Conservation (phyloP, 2,797 vertebrate species). For the Myotis vivesi region DNA sequence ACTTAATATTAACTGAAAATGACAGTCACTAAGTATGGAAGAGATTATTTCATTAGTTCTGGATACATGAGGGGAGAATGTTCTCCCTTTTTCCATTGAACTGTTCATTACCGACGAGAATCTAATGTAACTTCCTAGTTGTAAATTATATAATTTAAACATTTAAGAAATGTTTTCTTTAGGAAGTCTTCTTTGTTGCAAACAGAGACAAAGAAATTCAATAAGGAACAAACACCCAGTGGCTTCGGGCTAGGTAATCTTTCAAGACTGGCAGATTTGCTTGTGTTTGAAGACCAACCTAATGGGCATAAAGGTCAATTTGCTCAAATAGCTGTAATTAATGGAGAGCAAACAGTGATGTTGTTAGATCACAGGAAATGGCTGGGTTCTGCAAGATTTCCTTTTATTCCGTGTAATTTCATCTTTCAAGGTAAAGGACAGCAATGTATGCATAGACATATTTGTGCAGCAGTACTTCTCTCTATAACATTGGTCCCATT, state of each 20-base stretch:
- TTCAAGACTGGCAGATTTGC: slow-evolving; percentile 43
- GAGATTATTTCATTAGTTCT: background rate
- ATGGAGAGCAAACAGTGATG: slow-evolving; percentile 35
- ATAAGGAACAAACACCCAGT: slow-evolving; percentile 47
- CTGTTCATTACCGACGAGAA: background rate
- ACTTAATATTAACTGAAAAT: background rate
- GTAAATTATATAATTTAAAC: slow-evolving; percentile 50
- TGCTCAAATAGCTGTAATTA: slow-evolving; percentile 55
- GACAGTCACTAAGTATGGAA: background rate
- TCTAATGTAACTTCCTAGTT: slow-evolving; percentile 1
- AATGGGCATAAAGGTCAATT: slow-evolving; percentile 57
- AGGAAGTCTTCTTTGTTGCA: slow-evolving; percentile 28
- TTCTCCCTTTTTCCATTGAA: background rate
- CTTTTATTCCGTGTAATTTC: slow-evolving; percentile 16
- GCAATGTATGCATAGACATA: background rate
- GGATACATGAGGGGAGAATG: background rate
- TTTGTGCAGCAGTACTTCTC: background rate
- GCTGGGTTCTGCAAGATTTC: background rate
- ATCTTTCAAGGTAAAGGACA: background rate
- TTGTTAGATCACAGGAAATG: slow-evolving; percentile 33
- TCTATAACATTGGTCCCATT: background rate
- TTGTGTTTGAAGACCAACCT: slow-evolving; percentile 42
- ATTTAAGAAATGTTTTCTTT: slow-evolving; percentile 47
- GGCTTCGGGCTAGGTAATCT: slow-evolving; percentile 42
- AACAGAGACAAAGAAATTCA: slow-evolving; percentile 48